Evolutionary conservation across 2,888 invertebrate genomes (phyloP), one percentile per base, ranked within the genome.

Genomic region (Drosophila flavopinicola): DNA sequence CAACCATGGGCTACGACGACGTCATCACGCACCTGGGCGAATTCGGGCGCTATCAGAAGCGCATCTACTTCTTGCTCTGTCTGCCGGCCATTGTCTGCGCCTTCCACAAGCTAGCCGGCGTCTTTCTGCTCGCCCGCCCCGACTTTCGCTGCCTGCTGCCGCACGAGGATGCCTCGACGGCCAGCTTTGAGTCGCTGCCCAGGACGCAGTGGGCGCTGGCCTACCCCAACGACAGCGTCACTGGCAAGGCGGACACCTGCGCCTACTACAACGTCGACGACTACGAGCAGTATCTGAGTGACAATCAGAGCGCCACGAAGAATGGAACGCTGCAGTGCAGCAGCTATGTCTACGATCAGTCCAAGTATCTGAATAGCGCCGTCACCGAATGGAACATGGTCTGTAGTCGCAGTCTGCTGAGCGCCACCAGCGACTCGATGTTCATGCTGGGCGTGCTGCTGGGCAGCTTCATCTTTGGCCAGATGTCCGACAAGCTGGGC

Each of bases 321-420:
- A 85, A 88, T 15, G 87, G 83, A 1, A 66, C 87, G 11, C 73
- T 91, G 38, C 38, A 75, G 17, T 95, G 95, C 87, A 89, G 92
- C 41, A 77, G 90, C 39, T 95, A 92, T 83, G 91, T 95, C 13
- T 95, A 93, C 88, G 94, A 95, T 79, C 91, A 91, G 66, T 92
- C 92, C 33, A 92, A 92, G 73, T 94, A 94, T 83, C 88, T 92
- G 78, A 93, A 93, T 72, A 94, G 93, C 69, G 93, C 94, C 13
- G 93, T 94, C 9, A 94, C 93, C 47, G 94, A 95, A 93, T 95
- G 94, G 93, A 89, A 94, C 84, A 91, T 95, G 91, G 94, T 95
- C 17, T 95, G 95, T 88, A 92, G 92, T 51, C 92, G 92, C 42
- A 92, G 93, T 17, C 93, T 93, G 91, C 84, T 94, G 63, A 92